Evolutionary conservation across 2,888 invertebrate genomes (phyloP).

Genomic region (Clistopyga incitator): DNA sequence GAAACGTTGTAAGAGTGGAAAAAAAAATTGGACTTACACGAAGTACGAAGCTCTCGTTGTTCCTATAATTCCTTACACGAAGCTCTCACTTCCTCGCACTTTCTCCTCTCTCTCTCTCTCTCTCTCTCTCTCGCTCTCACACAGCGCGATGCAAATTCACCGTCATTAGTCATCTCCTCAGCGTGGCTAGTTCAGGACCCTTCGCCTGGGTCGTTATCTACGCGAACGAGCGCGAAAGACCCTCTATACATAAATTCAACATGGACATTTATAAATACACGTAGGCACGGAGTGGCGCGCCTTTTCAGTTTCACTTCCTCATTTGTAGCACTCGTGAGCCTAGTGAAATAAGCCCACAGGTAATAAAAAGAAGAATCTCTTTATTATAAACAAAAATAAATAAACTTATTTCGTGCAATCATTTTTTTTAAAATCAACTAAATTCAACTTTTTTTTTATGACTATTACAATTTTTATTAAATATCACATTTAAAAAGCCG

Average conservation of each 20-base stretch:
- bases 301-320: conserved; percentile 37
- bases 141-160: conserved; percentile 32
- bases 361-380: not conserved
- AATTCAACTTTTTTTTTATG: too few relatives aligned
- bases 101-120: conserved; percentile 25
- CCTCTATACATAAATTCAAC: conserved; percentile 52
- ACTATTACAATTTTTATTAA: too few relatives aligned
- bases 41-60: conserved; percentile 6
- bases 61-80: not conserved
- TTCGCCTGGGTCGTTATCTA: conserved; percentile 48
- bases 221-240: conserved; percentile 34
- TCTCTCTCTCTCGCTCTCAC: conserved; percentile 16
- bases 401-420: not conserved
- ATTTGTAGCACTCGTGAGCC: conserved; percentile 4
- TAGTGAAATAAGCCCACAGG: not conserved
- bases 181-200: conserved; percentile 41
- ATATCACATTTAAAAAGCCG: too few relatives aligned
- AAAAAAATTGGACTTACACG: conserved; percentile 13
- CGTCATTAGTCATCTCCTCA: conserved; percentile 56
- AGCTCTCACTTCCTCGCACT: not conserved
- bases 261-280: conserved; percentile 49
- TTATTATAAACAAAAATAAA: not conserved
- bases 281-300: conserved; percentile 14
- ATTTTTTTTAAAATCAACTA: not conserved
- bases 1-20: not conserved